Evolutionary conservation across 2,797 vertebrate genomes (phyloP).

Genomic region (Periophthalmus magnuspinnatus): DNA sequence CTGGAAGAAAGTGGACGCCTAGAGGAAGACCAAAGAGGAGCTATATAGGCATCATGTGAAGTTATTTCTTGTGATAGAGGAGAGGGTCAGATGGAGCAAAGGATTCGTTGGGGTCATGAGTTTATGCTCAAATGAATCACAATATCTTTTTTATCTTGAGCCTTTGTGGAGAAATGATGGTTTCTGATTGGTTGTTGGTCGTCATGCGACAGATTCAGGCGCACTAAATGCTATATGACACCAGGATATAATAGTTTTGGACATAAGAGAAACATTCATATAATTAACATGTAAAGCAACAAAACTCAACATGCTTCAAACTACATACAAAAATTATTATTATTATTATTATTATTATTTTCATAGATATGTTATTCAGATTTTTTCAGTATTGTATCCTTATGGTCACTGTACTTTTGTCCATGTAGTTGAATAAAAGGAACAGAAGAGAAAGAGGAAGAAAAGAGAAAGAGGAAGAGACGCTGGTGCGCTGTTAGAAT

Average conservation of each 20-base stretch:
- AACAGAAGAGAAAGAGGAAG: no score
- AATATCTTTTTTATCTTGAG: constrained; percentile 2
- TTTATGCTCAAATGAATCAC: constrained; percentile 4
- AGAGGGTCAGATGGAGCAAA: background rate
- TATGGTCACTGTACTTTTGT: no score
- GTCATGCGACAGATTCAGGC: background rate
- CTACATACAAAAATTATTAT: background rate
- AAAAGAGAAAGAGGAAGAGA: no score
- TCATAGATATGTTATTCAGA: no score
- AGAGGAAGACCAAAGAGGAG: background rate
- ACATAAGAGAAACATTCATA: background rate
- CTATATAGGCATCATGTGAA: background rate
- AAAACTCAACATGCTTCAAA: background rate
- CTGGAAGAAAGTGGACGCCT: background rate
- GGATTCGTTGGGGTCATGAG: background rate
- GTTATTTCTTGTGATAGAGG: background rate
- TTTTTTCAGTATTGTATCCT: no score
- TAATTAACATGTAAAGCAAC: background rate
- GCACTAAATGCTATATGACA: background rate
- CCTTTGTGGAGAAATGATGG: background rate
- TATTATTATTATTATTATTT: no score
- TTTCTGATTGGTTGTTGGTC: background rate
- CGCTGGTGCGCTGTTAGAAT: no score
- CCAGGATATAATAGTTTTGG: background rate
- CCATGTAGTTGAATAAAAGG: no score